phyloP scores from a whole-genome alignment of 2,888 invertebrate species.

The Thera britannica region DNA sequence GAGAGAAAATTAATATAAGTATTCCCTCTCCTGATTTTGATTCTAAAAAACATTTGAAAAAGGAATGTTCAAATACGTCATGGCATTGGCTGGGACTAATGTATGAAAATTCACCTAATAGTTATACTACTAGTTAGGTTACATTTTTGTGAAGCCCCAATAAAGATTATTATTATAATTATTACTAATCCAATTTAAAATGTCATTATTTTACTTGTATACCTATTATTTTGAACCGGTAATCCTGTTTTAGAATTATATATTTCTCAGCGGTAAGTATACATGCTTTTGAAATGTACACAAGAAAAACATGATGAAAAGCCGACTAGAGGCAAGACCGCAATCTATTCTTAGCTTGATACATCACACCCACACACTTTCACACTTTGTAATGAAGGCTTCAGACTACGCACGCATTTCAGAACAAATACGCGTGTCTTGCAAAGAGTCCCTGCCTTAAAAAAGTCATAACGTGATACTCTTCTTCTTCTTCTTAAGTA shows the following conservation, averaged over 20 bases:
- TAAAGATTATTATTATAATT: too few species aligned
- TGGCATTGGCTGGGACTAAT: too few species aligned
- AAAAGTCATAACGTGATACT: background rate
- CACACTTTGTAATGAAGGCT: conserved; percentile 11
- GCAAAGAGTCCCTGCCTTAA: background rate
- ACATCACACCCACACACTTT: conserved; percentile 14
- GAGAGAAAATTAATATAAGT: too few species aligned
- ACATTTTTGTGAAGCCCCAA: too few species aligned
- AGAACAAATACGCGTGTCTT: conserved; percentile 14
- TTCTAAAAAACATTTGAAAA: too few species aligned
- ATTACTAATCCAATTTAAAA: too few species aligned
- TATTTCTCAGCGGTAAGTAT: background rate
- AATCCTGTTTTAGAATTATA: background rate
- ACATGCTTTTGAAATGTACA: conserved; percentile 17
- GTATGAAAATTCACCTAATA: too few species aligned
- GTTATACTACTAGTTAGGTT: too few species aligned
- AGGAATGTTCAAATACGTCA: too few species aligned
- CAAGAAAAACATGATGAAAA: conserved; percentile 5
- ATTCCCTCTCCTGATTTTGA: too few species aligned
- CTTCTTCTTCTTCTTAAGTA: background rate
- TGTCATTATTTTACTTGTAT: too few species aligned
- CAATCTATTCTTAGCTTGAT: conserved; percentile 18
- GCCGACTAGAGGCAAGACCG: background rate
- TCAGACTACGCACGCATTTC: conserved; percentile 2
- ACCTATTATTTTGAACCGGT: too few species aligned